Evolutionary conservation across 2,797 vertebrate species (phyloP).

Genomic region (Diplodus sargus): DNA sequence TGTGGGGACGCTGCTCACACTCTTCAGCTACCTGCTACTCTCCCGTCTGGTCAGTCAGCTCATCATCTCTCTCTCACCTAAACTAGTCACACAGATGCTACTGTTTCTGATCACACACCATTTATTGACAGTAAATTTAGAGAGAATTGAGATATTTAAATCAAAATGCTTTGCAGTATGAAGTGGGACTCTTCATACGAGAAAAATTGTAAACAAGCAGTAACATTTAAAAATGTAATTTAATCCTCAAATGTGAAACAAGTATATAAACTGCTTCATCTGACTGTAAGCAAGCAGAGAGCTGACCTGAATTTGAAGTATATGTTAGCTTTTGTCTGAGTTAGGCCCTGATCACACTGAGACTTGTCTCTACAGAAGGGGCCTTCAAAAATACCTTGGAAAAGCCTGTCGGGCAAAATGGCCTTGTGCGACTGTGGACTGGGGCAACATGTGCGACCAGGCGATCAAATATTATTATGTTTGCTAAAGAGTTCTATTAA

Average conservation of each 20-base stretch:
- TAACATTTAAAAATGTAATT: no score
- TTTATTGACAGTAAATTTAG: background rate
- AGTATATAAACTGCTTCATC: background rate
- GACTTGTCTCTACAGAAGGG: no score
- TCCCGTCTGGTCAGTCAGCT: slow-evolving; percentile 84
- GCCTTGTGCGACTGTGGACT: no score
- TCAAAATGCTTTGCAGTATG: no score
- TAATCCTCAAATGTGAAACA: background rate
- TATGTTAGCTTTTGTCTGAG: background rate
- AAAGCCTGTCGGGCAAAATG: no score
- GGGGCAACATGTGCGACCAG: no score
- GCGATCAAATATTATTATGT: no score
- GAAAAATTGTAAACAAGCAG: no score
- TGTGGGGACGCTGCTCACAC: slow-evolving; percentile 87
- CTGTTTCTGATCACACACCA: background rate
- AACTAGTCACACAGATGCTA: background rate
- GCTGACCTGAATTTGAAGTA: background rate
- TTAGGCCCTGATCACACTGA: no score
- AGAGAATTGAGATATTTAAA: background rate
- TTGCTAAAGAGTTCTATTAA: no score
- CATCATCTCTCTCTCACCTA: background rate
- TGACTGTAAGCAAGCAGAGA: background rate
- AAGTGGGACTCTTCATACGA: no score
- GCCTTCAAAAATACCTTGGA: no score
- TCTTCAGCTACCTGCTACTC: slow-evolving; percentile 88